Evolutionary conservation across 2,888 invertebrate genomes (phyloP), one percentile per base, ranked within the genome.

Genomic region (Ochropleura plecta): DNA sequence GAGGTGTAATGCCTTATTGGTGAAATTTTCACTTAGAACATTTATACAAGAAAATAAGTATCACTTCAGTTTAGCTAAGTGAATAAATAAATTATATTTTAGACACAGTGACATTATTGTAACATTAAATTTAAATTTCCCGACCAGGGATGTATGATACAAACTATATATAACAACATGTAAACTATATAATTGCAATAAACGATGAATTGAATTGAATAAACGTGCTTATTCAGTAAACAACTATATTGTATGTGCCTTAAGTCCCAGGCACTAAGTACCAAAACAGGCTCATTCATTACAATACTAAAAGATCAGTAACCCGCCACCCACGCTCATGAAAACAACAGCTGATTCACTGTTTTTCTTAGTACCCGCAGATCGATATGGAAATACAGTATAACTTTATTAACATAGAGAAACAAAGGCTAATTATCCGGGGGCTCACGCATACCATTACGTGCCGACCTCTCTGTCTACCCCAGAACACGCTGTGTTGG

Each of bases 391-490:
- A 84, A 86, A 86, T 87, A 86, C 88, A 91, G 90, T 88, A 91
- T 92, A 93, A 92, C 88, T 94, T 93, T 93, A 96, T 96, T 96
- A 95, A 93, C 96, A 96, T 96, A 96, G 93, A 96, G 95, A 95
- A 96, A 96, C 96, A 96, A 93, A 93, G 92, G 91, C 92, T 96
- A 96, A 96, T 96, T 95, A 95, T 92, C 90, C 89, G 84, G 88
- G 86, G 87, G 87, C 82, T 88, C 88, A 86, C 88, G 93, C 94
- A 93, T 94, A 92, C 89, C 87, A 92, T 93, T 93, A 93, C 87
- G 86, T 81, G 83, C 77, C 86, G 86, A 85, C 86, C 86, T 87
- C 76, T 83, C 88, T 84, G 87, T 84, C 84, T 86, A 86, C 77
- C 81, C 81, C 71, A 78, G 73, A 78, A 76, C 78, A 72, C 79